phyloP scores from a whole-genome alignment of 2,113 vertebrate genomes.

The Poeciliopsis retropinna region DNA sequence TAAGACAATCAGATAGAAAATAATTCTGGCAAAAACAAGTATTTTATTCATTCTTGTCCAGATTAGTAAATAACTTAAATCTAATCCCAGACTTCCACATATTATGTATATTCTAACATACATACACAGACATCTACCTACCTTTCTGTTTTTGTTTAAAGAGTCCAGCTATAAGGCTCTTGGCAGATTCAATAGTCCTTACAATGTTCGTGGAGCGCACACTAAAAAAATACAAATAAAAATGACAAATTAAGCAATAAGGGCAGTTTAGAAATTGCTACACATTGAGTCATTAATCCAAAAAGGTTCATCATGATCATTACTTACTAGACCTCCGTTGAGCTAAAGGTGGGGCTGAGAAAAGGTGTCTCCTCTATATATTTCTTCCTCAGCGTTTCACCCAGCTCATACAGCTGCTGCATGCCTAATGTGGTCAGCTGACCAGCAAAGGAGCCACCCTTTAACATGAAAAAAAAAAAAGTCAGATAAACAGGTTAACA shows the following conservation, averaged over 20 bases:
- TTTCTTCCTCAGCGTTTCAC: conserved; percentile 83
- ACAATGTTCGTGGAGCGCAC: conserved; percentile 92
- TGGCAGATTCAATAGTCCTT: conserved; percentile 93
- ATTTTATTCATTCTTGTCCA: background rate
- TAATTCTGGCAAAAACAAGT: background rate
- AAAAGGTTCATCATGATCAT: background rate
- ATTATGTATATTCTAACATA: background rate
- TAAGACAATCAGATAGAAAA: background rate
- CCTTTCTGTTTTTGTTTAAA: conserved; percentile 90
- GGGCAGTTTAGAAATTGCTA: conserved; percentile 37
- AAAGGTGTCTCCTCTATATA: conserved; percentile 86
- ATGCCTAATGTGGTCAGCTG: conserved; percentile 94
- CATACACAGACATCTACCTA: conserved; percentile 79
- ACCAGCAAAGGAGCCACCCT: conserved; percentile 90
- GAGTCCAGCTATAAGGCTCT: conserved; percentile 91
- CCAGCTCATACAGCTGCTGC: conserved; percentile 91
- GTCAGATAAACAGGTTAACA: conserved; percentile 20
- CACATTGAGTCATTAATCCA: conserved; percentile 24
- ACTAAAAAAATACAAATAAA: conserved; percentile 74
- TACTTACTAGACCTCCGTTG: conserved; percentile 93
- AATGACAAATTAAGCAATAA: conserved; percentile 33
- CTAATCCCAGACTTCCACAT: background rate
- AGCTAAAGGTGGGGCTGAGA: conserved; percentile 84
- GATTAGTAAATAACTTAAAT: background rate
- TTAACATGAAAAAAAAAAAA: conserved; percentile 5